phyloP scores from a whole-genome alignment of 2,797 vertebrate genomes.

The Propithecus perrieri region DNA sequence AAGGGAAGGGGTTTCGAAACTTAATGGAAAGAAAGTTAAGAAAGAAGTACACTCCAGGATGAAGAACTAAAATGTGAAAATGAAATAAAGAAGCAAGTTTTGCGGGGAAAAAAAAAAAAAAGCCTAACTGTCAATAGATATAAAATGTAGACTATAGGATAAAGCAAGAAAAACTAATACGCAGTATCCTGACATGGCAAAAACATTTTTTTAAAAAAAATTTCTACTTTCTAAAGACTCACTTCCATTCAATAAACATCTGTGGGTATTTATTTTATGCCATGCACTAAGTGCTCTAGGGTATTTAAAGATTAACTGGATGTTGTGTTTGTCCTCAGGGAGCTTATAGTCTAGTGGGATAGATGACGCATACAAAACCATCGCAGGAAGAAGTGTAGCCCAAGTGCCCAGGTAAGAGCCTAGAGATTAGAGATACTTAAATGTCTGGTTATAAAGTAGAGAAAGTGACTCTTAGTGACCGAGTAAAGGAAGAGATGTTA shows the following conservation, averaged over 20 bases:
- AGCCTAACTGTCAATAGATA: not conserved
- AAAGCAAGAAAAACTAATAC: not conserved
- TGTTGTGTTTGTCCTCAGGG: not conserved
- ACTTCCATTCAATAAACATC: not conserved
- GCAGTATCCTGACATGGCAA: not conserved
- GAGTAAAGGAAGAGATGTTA: not conserved
- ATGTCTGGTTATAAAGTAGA: not conserved
- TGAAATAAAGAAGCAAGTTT: not conserved
- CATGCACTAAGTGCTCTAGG: not conserved
- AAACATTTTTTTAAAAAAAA: not conserved
- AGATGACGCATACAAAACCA: not conserved
- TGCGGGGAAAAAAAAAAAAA: not conserved
- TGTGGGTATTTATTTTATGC: not conserved
- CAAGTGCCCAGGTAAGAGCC: not conserved
- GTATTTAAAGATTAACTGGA: not conserved
- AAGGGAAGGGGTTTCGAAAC: not conserved
- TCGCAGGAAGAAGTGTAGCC: not conserved
- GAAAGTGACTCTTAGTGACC: not conserved
- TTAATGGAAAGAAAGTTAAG: not conserved
- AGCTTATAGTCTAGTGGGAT: not conserved
- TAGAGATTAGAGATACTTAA: not conserved
- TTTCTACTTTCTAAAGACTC: not conserved
- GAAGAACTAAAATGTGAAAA: not conserved
- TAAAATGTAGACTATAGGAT: not conserved
- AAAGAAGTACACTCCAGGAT: not conserved